Evolutionary conservation across 2,113 vertebrate species (phyloP).

Genomic region (Saguinus imperator): DNA sequence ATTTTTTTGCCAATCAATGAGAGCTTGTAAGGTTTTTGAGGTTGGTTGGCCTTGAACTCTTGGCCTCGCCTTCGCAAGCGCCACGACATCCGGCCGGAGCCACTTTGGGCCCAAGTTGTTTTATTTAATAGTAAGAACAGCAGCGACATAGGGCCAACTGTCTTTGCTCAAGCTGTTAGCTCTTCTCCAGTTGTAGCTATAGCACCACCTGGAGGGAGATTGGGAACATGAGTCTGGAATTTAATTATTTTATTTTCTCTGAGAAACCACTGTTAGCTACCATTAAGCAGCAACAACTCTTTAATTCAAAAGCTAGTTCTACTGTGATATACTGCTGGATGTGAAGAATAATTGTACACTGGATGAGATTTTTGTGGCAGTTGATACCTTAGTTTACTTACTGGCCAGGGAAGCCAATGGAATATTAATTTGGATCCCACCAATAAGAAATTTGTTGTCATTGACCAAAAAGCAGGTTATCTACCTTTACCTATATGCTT

Average conservation of each 20-base stretch:
- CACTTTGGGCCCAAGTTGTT: no score
- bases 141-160: not conserved
- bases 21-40: no score
- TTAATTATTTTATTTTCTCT: not conserved
- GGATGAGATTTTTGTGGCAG: not conserved
- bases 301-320: not conserved
- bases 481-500: not conserved
- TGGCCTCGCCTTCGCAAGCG: no score
- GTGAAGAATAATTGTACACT: not conserved
- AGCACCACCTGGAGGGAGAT: slow-evolving; percentile 46
- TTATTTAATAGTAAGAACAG: not conserved
- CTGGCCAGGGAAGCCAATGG: not conserved
- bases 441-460: slow-evolving; percentile 14
- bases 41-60: no score
- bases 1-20: no score
- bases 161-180: not conserved
- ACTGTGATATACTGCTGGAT: not conserved
- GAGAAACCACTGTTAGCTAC: not conserved
- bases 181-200: not conserved
- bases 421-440: slow-evolving; percentile 28
- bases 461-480: not conserved
- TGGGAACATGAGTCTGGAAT: not conserved
- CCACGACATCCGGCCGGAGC: no score
- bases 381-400: slow-evolving; percentile 2
- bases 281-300: not conserved